Evolutionary conservation across 1,140 invertebrate genomes (phyloP).

Genomic region (Ceratitis capitata): DNA sequence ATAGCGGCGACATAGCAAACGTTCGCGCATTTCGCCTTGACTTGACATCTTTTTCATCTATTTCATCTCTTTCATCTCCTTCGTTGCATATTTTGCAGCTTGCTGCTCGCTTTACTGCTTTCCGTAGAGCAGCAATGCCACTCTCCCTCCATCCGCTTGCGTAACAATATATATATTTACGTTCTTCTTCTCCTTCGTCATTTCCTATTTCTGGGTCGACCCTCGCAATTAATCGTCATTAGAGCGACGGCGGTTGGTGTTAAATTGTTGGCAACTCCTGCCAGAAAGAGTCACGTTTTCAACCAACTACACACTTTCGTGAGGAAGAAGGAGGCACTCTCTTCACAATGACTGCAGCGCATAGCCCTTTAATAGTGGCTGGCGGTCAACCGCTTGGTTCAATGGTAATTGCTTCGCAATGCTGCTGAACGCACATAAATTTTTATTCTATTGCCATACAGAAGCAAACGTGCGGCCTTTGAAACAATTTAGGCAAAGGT

Average conservation of each 20-base stretch:
- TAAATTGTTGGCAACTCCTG: background rate
- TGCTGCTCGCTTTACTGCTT: background rate
- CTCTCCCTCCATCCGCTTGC: background rate
- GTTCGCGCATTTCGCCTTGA: background rate
- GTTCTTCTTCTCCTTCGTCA: background rate
- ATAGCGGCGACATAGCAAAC: background rate
- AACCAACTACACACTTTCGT: background rate
- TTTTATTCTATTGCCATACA: background rate
- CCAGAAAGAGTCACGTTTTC: background rate
- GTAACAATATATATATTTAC: background rate
- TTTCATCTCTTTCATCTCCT: background rate
- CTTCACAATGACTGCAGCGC: too few relatives aligned
- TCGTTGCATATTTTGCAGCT: background rate
- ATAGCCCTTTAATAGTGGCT: background rate
- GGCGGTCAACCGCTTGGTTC: background rate
- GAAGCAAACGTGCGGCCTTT: background rate
- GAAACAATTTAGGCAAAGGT: background rate
- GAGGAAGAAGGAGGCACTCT: too few relatives aligned
- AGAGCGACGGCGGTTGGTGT: background rate
- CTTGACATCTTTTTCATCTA: background rate
- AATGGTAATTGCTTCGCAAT: background rate
- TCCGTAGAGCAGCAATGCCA: background rate
- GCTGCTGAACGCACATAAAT: background rate
- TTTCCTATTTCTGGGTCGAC: background rate
- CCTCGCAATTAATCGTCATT: conserved; percentile 19